phyloP scores from a whole-genome alignment of 2,888 invertebrate genomes.

The Drosophila phalerata region DNA sequence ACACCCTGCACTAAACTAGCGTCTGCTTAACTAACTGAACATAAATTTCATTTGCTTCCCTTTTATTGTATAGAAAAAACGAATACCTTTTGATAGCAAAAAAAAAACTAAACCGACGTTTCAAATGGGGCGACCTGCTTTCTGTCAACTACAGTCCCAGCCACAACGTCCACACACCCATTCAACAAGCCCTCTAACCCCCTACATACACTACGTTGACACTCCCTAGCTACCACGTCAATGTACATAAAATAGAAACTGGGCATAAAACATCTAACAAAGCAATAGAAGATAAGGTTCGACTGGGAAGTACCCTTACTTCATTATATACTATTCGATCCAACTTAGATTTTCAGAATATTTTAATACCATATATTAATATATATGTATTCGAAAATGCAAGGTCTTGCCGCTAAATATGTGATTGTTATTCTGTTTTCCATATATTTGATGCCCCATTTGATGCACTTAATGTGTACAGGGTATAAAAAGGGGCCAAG shows the following conservation, averaged over 20 bases:
- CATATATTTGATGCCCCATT: neutral
- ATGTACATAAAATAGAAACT: conserved; percentile 12
- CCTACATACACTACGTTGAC: conserved; percentile 1
- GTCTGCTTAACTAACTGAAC: conserved; percentile 50
- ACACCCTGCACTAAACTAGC: conserved; percentile 27
- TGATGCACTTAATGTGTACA: neutral
- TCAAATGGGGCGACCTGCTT: conserved; percentile 62
- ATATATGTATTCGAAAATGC: neutral
- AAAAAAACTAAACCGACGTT: conserved; percentile 25
- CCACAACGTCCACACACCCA: conserved; percentile 61
- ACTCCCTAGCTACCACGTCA: conserved; percentile 18
- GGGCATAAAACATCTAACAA: conserved; percentile 13
- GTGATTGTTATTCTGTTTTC: neutral
- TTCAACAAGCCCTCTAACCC: conserved; percentile 19
- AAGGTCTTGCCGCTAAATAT: neutral
- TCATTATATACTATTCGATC: neutral
- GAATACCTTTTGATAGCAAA: conserved; percentile 31
- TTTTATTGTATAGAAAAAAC: conserved; percentile 33
- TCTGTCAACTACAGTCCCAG: conserved; percentile 43
- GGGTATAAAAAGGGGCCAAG: conserved; percentile 53
- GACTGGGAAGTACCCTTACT: neutral
- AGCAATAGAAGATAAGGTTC: neutral
- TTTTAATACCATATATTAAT: neutral
- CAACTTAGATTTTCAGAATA: neutral
- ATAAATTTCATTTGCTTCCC: conserved; percentile 47